Base-by-base conservation (phyloP, 2,113 vertebrate species). In the Malaclemys terrapin region DNA sequence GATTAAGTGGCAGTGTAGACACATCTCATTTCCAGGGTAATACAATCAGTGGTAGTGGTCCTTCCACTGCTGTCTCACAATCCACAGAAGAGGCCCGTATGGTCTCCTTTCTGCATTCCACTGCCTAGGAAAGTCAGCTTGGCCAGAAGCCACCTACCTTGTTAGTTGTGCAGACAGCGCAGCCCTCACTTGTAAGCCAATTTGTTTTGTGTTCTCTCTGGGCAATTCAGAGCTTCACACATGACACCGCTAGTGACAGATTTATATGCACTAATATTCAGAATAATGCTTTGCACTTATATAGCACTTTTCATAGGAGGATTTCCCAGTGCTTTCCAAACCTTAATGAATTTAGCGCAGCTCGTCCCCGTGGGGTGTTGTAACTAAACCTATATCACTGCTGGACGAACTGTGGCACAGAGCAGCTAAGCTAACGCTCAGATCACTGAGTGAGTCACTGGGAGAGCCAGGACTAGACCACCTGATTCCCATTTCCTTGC, bases 1-100 rank as follows among this genome's bases (percentile, higher is more conserved):
- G 0, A 25, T 62, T 1, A 42, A 62, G 76, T 35, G 31, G 2
- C 10, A 1, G 49, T 12, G 31, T 54, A 12, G 20, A 27, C 0
- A 0, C 24, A 3, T n/a, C 54, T 31, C 3, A 12, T 35, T 42
- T 29, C 24, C 42, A 3, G 87, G 52, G 57, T 12, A 72, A 47
- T 52, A 52, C 4, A 93, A 20, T 2, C 9, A 24, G 57, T 9
- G 25, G 3, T 75, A 22, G 8, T 0, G 7, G 13, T 11, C 75
- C 87, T 91, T 59, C 78, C 50, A 8, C 0, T 4, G 69, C 69
- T 42, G 49, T 25, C 5, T 1, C 1, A 62, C 79, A 59, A 76
- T 25, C 0, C 1, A 69, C 35, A 10, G 1, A 11, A 22, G 9
- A 2, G n/a, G 57, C 38, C 75, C 5, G 14, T 84, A 75, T 0